phyloP scores from a whole-genome alignment of 1,140 invertebrate genomes.

The Drosophila orosa region DNA sequence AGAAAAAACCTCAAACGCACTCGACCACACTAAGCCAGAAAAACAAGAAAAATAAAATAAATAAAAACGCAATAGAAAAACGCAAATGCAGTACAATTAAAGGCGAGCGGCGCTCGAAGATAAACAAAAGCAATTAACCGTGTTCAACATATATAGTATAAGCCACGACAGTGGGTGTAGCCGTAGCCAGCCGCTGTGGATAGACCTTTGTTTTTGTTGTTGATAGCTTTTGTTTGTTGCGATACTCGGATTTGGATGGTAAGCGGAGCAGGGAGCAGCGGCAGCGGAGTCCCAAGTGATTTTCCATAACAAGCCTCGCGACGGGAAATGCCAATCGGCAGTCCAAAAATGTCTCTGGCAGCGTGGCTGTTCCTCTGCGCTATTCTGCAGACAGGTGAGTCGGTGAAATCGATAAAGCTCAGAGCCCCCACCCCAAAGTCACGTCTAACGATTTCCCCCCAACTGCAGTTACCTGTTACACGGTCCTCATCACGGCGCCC shows the following conservation, averaged over 20 bases:
- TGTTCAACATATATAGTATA: slow-evolving; percentile 23
- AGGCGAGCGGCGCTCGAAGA: slow-evolving; percentile 2
- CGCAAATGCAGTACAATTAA: slow-evolving; percentile 26
- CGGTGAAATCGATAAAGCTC: slow-evolving; percentile 33
- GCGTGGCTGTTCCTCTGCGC: slow-evolving; percentile 41
- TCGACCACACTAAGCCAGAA: slow-evolving; percentile 13
- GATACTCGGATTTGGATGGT: slow-evolving; percentile 13
- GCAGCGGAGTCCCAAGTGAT: slow-evolving; percentile 40
- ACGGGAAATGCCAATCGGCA: slow-evolving; percentile 50
- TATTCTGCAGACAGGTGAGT: slow-evolving; percentile 57
- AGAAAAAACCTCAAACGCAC: not conserved
- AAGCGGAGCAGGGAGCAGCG: slow-evolving; percentile 12
- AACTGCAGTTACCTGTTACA: slow-evolving; percentile 53
- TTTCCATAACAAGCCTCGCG: slow-evolving; percentile 43
- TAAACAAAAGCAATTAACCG: slow-evolving; percentile 32
- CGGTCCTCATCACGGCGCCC: slow-evolving; percentile 61
- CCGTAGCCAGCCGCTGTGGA: slow-evolving; percentile 8
- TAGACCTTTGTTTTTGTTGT: slow-evolving; percentile 35
- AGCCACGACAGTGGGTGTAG: slow-evolving; percentile 26
- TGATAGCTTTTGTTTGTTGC: slow-evolving; percentile 39
- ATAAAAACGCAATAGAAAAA: slow-evolving; percentile 55
- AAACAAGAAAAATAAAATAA: slow-evolving; percentile 33
- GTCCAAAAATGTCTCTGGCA: slow-evolving; percentile 49
- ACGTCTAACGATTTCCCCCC: slow-evolving; percentile 1
- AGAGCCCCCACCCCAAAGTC: not conserved